A percentile compares a stretch with the other conserved stretches of the same genome.
Conservation (phyloP, 2,797 vertebrate species). For the Crocodylus rhombifer region DNA sequence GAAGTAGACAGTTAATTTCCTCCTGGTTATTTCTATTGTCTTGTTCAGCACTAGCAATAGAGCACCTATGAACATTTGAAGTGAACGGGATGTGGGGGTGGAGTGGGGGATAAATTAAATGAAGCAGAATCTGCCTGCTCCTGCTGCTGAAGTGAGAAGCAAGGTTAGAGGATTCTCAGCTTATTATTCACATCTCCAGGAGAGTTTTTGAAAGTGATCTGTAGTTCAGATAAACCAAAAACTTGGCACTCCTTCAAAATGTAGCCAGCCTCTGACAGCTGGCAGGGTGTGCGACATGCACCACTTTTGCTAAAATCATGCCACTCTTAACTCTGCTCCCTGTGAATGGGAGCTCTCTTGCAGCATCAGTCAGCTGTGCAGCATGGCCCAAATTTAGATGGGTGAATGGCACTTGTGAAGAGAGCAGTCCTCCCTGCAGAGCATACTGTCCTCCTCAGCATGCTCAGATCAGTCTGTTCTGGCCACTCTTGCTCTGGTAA, state of each 20-base stretch:
- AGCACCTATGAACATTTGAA: background rate
- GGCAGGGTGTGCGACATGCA: background rate
- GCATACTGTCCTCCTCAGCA: no score
- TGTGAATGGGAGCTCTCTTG: background rate
- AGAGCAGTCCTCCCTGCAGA: no score
- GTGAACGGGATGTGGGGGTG: background rate
- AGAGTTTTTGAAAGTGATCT: background rate
- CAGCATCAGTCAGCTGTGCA: background rate
- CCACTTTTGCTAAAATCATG: background rate
- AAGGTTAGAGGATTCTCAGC: background rate
- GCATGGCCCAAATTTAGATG: no score
- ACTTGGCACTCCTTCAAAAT: fast-evolving
- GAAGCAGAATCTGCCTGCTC: background rate
- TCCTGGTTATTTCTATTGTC: background rate
- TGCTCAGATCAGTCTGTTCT: no score
- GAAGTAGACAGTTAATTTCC: background rate
- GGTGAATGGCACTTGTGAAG: no score
- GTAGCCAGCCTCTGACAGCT: background rate
- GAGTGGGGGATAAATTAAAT: background rate
- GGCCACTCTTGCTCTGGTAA: no score
- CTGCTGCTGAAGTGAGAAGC: background rate
- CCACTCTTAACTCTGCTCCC: no score
- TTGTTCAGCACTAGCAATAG: background rate
- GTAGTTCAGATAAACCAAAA: background rate
- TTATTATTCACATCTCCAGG: background rate